Evolutionary conservation across 2,113 vertebrate species (phyloP).

Genomic region (Phylloscopus whistleri): DNA sequence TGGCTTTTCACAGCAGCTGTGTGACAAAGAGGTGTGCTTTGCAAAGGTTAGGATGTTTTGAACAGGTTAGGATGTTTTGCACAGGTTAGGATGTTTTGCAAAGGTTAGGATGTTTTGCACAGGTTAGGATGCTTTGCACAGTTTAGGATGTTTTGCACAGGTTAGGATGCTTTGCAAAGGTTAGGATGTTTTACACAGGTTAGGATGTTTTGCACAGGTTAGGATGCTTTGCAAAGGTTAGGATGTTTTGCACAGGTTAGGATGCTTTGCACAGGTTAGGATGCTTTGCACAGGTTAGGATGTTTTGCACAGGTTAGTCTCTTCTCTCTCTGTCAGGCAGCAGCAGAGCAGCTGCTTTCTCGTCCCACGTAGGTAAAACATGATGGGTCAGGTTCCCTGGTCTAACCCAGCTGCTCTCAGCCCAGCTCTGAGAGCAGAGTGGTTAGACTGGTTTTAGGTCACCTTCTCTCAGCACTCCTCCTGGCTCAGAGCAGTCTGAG

Average conservation of each 20-base stretch:
- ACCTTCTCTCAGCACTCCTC: neutral
- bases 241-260: neutral
- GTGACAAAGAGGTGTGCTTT: neutral
- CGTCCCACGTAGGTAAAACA: neutral
- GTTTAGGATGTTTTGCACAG: neutral
- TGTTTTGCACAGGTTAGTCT: neutral
- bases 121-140: neutral
- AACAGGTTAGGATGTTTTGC: neutral
- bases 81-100: neutral
- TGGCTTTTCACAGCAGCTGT: neutral
- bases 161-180: neutral
- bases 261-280: neutral
- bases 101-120: neutral
- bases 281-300: neutral
- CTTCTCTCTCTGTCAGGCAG: fast-evolving
- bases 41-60: neutral
- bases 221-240: neutral
- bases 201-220: neutral
- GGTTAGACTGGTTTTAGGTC: conserved; percentile 1
- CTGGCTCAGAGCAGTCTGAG: neutral
- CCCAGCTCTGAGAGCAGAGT: neutral
- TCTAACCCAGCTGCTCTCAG: neutral
- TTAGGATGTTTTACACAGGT: neutral
- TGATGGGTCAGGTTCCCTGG: neutral
- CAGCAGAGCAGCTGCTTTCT: neutral